Percentiles rank a stretch among this genome's conserved stretches.
These are phyloP conservation scores for Ctenopoma kingsleyae DNA, from an alignment of 2,797 vertebrate species.

Conservation along the genomic window DNA sequence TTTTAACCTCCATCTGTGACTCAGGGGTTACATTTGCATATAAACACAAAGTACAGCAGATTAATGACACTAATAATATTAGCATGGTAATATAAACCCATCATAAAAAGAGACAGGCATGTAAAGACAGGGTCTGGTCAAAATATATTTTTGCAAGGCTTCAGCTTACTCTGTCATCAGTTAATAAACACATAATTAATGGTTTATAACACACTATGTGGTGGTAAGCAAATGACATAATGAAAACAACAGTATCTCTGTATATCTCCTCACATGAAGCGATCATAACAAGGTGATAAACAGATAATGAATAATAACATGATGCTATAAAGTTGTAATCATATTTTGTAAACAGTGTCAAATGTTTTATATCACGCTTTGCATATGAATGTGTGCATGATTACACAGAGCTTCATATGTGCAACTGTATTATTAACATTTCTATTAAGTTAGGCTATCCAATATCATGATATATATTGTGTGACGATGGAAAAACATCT, in stretches of 20 bases:
- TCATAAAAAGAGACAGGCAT: constrained; percentile 7
- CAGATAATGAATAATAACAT: no score
- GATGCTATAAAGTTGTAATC: no score
- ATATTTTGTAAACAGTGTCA: no score
- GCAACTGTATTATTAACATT: not conserved
- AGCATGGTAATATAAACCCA: constrained; percentile 24
- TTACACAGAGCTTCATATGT: not conserved
- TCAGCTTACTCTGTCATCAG: not conserved
- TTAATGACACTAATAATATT: constrained; percentile 34
- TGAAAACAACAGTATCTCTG: no score
- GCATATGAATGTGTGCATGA: not conserved
- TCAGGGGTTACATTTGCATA: constrained; percentile 45
- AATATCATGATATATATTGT: no score
- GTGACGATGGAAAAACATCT: no score
- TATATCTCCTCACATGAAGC: no score
- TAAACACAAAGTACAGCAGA: constrained; percentile 33
- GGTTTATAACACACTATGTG: not conserved
- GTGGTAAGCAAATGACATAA: no score
- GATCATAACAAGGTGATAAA: no score
- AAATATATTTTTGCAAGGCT: not conserved
- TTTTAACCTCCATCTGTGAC: constrained; percentile 47
- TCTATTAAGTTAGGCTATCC: no score
- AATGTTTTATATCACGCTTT: no score
- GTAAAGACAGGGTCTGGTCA: not conserved
- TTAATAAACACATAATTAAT: not conserved